Conservation (phyloP, 1,140 invertebrate species). For the Nasonia longicornis region DNA sequence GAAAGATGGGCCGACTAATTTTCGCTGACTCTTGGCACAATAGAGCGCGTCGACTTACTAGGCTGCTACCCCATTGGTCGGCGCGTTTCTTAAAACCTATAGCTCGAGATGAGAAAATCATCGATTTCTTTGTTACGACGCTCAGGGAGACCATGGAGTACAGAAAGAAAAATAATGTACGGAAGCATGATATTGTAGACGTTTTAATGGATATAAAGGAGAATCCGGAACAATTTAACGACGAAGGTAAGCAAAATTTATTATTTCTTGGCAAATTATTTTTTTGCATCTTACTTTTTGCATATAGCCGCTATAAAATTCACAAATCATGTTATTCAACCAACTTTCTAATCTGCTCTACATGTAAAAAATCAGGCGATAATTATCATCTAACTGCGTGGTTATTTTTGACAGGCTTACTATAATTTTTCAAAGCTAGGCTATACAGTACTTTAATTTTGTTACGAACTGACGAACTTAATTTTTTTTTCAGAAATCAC, state of each 20-base stretch:
- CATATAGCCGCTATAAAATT: background rate
- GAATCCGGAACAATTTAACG: conserved; percentile 44
- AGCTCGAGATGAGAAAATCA: conserved; percentile 55
- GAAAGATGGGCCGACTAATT: conserved; percentile 63
- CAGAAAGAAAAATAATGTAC: conserved; percentile 64
- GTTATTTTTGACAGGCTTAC: no score
- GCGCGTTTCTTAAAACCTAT: conserved; percentile 51
- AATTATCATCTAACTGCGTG: no score
- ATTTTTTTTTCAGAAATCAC: conserved; percentile 53
- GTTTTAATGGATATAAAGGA: conserved; percentile 69
- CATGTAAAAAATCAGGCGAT: no score
- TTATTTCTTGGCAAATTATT: conserved; percentile 50
- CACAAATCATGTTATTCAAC: no score
- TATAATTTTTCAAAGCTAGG: no score
- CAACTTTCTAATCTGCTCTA: no score
- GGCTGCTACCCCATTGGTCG: conserved; percentile 66
- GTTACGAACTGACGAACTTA: background rate
- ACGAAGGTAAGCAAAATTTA: conserved; percentile 55
- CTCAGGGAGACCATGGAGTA: conserved; percentile 63
- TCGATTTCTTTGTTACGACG: conserved; percentile 64
- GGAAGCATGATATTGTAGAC: conserved; percentile 70
- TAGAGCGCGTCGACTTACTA: conserved; percentile 67
- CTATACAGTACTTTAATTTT: background rate
- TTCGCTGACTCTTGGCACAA: conserved; percentile 57
- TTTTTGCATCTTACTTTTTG: background rate